These are phyloP conservation scores for Pyralis farinalis DNA, from an alignment of 2,888 invertebrate genomes.

Conservation along the genomic window DNA sequence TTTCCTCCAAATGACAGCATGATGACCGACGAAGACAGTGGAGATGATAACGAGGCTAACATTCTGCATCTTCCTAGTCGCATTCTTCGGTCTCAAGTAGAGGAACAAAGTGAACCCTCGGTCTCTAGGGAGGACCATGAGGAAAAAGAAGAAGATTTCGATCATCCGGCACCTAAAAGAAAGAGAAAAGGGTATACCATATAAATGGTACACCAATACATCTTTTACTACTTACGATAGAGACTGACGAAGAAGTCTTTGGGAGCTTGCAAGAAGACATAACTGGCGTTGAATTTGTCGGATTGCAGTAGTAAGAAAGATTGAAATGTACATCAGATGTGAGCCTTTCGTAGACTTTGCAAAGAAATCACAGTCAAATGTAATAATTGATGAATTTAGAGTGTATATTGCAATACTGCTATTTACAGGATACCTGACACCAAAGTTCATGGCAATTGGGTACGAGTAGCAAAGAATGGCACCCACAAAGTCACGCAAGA, in stretches of 20 bases:
- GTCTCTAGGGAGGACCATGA: neutral
- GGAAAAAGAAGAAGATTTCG: neutral
- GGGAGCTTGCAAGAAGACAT: constrained; percentile 3
- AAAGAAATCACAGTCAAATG: constrained; percentile 7
- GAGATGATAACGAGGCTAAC: constrained; percentile 14
- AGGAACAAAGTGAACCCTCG: constrained; percentile 4
- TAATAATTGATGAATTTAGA: constrained; percentile 7
- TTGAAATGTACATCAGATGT: constrained; percentile 10
- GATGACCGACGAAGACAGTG: constrained; percentile 15
- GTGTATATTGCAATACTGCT: constrained; percentile 6
- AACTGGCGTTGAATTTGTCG: constrained; percentile 7
- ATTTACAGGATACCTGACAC: too few species aligned
- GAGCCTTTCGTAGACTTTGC: neutral
- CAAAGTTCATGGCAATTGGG: too few species aligned
- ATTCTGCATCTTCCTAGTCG: constrained; percentile 14
- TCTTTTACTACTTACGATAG: neutral
- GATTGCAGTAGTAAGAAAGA: constrained; percentile 10
- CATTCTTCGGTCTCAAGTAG: constrained; percentile 12
- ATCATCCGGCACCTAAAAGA: constrained; percentile 5
- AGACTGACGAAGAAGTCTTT: constrained; percentile 11
- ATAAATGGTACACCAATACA: constrained; percentile 1
- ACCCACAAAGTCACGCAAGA: neutral
- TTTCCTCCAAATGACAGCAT: constrained; percentile 12
- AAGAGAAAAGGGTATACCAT: constrained; percentile 9
- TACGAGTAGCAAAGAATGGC: too few species aligned